Percentiles rank a stretch among this genome's conserved stretches.
Evolutionary conservation across 2,113 vertebrate genomes (phyloP).

Genomic region (Ranitomeya imitator): DNA sequence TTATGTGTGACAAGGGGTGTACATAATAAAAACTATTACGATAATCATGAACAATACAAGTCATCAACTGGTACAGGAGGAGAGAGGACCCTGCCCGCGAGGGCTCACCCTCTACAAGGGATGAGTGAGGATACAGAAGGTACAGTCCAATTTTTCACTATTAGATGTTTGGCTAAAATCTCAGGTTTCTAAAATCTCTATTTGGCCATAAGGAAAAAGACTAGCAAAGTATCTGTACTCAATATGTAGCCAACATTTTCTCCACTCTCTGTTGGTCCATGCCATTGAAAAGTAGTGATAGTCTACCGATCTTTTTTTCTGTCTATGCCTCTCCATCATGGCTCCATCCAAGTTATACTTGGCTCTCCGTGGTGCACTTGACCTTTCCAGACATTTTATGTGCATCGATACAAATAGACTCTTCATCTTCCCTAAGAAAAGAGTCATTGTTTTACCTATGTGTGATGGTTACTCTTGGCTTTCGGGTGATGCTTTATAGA

Average conservation of each 20-base stretch:
- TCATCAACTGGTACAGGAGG: too few species aligned
- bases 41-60: too few species aligned
- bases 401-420: constrained; percentile 1
- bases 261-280: not conserved
- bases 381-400: not conserved
- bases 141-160: too few species aligned
- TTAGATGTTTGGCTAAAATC: too few species aligned
- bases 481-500: constrained; percentile 43
- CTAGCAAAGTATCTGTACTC: not conserved
- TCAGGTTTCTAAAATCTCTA: not conserved
- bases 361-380: not conserved
- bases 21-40: too few species aligned
- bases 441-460: constrained; percentile 28
- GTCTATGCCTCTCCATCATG: not conserved
- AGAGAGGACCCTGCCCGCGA: too few species aligned
- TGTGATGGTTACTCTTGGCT: constrained; percentile 33
- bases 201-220: not conserved
- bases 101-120: too few species aligned
- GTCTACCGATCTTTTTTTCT: not conserved
- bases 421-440: not conserved
- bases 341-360: constrained; percentile 6
- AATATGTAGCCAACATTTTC: not conserved
- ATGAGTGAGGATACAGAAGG: too few species aligned
- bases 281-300: not conserved
- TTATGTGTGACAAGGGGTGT: too few species aligned